Conservation (phyloP, 2,797 vertebrate genomes). For the Neosilurus hyrtlii region DNA sequence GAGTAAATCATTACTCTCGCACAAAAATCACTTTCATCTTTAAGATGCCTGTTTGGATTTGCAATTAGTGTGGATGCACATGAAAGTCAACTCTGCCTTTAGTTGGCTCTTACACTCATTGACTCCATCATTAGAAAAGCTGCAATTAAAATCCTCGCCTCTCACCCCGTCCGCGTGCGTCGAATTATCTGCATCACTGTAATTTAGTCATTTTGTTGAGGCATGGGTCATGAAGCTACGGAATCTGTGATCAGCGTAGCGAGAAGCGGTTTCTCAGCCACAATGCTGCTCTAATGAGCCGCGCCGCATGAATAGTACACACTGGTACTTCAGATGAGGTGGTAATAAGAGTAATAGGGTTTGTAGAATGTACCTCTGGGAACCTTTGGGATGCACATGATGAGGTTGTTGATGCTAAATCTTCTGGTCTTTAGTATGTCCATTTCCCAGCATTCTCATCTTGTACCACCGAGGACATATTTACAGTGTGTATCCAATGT, state of each 20-base stretch:
- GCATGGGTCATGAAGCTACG: conserved; percentile 21
- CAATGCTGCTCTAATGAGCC: conserved; percentile 27
- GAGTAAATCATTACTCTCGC: neutral
- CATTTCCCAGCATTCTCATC: neutral
- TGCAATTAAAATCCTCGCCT: conserved; percentile 62
- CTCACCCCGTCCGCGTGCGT: conserved; percentile 37
- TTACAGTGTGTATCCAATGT: too few relatives aligned
- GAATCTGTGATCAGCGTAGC: conserved; percentile 42
- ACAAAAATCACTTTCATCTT: conserved; percentile 9
- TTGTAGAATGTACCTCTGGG: conserved; percentile 15
- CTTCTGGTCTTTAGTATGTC: neutral
- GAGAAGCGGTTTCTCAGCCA: conserved; percentile 54
- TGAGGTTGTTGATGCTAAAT: conserved; percentile 7
- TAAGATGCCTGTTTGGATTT: conserved; percentile 14
- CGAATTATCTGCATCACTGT: conserved; percentile 49
- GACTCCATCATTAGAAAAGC: conserved; percentile 56
- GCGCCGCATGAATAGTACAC: conserved; percentile 5
- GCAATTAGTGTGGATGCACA: conserved; percentile 28
- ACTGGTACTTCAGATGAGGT: conserved; percentile 21
- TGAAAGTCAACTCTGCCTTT: conserved; percentile 20
- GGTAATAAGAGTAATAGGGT: conserved; percentile 32
- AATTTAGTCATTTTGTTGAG: conserved; percentile 42
- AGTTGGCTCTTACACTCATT: conserved; percentile 2
- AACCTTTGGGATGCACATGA: conserved; percentile 35
- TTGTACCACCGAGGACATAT: neutral